phyloP scores from a whole-genome alignment of 1,140 invertebrate species.

The Polyergus mexicanus region DNA sequence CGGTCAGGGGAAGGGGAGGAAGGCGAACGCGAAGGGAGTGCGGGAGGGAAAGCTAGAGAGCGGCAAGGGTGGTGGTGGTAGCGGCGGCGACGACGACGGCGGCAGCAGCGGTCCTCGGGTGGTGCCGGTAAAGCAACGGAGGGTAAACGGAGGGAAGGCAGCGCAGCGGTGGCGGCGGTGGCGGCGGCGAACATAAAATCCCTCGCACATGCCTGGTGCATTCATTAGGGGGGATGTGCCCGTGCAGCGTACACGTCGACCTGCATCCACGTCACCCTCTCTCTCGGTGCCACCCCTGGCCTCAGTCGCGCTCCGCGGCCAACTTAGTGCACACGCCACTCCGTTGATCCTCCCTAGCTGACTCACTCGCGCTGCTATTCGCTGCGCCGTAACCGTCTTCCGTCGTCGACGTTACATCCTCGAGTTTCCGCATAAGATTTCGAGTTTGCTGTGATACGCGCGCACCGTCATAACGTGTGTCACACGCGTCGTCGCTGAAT shows the following conservation, averaged over 20 bases:
- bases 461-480: background rate
- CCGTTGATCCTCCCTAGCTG: slow-evolving; percentile 62
- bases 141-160: slow-evolving; percentile 78
- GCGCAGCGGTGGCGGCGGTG: slow-evolving; percentile 70
- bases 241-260: slow-evolving; percentile 84
- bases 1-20: slow-evolving; percentile 48
- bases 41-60: slow-evolving; percentile 77
- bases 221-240: slow-evolving; percentile 86
- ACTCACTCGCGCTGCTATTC: slow-evolving; percentile 16
- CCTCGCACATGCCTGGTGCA: slow-evolving; percentile 86
- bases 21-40: slow-evolving; percentile 81
- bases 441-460: slow-evolving; percentile 19
- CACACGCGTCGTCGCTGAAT: background rate
- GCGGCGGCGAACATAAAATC: slow-evolving; percentile 86
- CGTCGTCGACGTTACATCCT: slow-evolving; percentile 37
- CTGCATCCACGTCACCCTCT: slow-evolving; percentile 78
- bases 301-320: slow-evolving; percentile 77
- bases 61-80: slow-evolving; percentile 76
- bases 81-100: slow-evolving; percentile 65
- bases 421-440: slow-evolving; percentile 20
- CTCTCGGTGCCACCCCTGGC: slow-evolving; percentile 72
- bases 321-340: slow-evolving; percentile 75
- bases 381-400: slow-evolving; percentile 45
- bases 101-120: slow-evolving; percentile 76
- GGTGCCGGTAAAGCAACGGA: slow-evolving; percentile 66